Evolutionary conservation across 2,797 vertebrate genomes (phyloP).

Genomic region (Leptodactylus fallax): DNA sequence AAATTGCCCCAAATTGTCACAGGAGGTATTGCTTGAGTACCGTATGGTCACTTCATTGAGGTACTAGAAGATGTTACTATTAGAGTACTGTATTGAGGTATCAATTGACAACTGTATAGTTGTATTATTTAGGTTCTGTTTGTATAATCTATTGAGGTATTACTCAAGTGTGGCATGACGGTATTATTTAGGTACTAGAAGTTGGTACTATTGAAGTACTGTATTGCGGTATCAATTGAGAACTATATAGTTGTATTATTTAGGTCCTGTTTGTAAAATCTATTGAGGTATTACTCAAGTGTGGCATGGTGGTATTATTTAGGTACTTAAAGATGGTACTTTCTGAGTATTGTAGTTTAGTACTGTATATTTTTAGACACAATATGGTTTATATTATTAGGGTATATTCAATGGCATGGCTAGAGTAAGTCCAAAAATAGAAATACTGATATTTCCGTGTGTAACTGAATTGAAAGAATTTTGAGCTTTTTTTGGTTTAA

Average conservation of each 20-base stretch:
- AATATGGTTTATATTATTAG: neutral
- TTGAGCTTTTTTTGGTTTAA: neutral
- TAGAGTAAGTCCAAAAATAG: neutral
- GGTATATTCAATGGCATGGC: no score
- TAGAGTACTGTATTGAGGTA: neutral
- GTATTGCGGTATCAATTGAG: neutral
- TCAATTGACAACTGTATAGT: neutral
- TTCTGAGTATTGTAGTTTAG: neutral
- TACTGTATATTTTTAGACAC: neutral
- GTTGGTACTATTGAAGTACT: neutral
- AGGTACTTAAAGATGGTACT: neutral
- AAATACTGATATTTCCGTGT: neutral
- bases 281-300: no score
- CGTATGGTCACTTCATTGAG: neutral
- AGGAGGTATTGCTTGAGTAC: no score
- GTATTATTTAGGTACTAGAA: neutral
- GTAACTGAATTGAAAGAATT: neutral
- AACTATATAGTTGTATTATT: neutral
- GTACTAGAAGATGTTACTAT: neutral
- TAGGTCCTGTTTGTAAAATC: neutral
- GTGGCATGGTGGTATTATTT: neutral
- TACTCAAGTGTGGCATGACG: no score
- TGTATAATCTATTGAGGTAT: no score
- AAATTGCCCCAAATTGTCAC: no score
- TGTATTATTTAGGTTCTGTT: neutral